Evolutionary conservation across 2,797 vertebrate genomes (phyloP).

Genomic region (Myripristis jacobus): DNA sequence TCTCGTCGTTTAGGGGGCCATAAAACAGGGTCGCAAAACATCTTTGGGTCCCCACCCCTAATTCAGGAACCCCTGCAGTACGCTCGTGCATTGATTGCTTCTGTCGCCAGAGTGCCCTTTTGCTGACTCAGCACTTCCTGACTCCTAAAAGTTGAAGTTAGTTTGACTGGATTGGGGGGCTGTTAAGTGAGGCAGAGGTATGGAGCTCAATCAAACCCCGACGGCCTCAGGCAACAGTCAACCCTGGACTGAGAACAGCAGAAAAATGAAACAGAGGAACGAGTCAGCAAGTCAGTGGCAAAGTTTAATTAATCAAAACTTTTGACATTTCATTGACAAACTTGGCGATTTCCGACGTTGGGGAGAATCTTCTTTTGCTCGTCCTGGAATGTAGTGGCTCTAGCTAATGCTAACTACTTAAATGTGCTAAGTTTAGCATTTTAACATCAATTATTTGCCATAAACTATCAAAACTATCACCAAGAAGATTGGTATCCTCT

Average conservation of each 20-base stretch:
- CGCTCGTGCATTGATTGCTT: slow-evolving; percentile 30
- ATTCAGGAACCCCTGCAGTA: background rate
- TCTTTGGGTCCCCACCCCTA: slow-evolving; percentile 27
- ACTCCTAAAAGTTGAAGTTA: slow-evolving; percentile 38
- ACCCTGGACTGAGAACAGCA: slow-evolving; percentile 15
- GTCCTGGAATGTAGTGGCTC: background rate
- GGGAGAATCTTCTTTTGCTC: background rate
- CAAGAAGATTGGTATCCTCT: background rate
- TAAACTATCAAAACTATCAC: too few species aligned
- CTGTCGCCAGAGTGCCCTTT: slow-evolving; percentile 11
- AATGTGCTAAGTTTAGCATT: background rate
- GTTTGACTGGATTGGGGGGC: slow-evolving; percentile 47
- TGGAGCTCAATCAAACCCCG: slow-evolving; percentile 44
- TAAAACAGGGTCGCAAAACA: slow-evolving; percentile 7
- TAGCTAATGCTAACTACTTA: background rate
- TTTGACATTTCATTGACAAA: background rate
- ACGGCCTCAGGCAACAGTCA: slow-evolving; percentile 38
- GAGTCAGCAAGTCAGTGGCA: slow-evolving; percentile 3
- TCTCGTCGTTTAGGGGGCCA: slow-evolving; percentile 23
- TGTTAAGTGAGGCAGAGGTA: slow-evolving; percentile 33
- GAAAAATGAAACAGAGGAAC: slow-evolving; percentile 29
- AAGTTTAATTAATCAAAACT: slow-evolving; percentile 3
- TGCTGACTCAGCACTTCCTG: slow-evolving; percentile 44
- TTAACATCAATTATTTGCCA: background rate
- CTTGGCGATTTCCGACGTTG: background rate